phyloP scores from a whole-genome alignment of 2,113 vertebrate genomes.

The Arenaria interpres region DNA sequence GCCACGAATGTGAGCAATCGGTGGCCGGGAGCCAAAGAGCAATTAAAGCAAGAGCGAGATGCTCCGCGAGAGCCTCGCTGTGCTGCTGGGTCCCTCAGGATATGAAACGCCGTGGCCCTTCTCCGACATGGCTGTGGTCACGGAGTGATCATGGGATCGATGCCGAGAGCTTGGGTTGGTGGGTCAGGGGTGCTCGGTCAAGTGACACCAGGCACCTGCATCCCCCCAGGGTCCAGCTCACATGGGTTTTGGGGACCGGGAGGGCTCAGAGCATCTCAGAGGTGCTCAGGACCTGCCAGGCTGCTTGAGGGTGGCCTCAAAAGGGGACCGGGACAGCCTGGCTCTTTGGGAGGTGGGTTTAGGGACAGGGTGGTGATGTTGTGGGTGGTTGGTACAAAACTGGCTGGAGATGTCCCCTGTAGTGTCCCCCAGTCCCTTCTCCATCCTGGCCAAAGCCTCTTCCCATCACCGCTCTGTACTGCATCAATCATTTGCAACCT shows the following conservation, averaged over 20 bases:
- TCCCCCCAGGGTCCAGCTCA: neutral
- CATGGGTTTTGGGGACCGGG: fast-evolving
- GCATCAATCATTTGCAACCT: fast-evolving
- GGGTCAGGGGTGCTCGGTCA: neutral
- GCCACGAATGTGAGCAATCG: neutral
- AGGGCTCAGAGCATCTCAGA: fast-evolving
- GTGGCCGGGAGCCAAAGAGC: slow-evolving; percentile 64
- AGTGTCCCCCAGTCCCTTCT: neutral
- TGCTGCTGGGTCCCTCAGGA: neutral
- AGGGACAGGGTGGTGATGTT: neutral
- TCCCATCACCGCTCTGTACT: neutral
- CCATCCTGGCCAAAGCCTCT: neutral
- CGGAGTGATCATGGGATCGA: fast-evolving
- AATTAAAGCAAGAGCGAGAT: slow-evolving; percentile 49
- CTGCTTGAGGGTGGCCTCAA: neutral
- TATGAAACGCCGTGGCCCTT: neutral
- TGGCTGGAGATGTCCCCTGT: neutral
- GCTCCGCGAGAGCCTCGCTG: neutral
- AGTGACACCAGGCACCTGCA: neutral
- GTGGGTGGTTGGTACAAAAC: neutral
- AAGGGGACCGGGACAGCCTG: neutral
- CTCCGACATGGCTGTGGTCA: neutral
- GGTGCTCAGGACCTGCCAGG: neutral
- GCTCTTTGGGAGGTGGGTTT: neutral
- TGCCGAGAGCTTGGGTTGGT: neutral